phyloP scores from a whole-genome alignment of 2,888 invertebrate genomes.

The Coecobrya sp. region DNA sequence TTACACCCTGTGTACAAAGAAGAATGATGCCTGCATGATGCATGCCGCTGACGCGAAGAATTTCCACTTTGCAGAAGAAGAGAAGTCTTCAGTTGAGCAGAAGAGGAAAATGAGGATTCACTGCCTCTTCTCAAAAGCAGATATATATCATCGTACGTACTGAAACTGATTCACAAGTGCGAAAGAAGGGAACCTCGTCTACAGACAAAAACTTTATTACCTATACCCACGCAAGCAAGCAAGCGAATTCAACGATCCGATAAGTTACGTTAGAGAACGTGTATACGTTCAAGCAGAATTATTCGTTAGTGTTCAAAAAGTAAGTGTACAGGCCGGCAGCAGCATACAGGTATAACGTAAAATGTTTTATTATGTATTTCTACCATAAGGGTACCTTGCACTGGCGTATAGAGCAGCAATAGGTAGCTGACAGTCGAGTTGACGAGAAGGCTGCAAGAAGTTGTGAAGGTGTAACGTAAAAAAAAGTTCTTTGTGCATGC shows the following conservation, averaged over 20 bases:
- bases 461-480: constrained; percentile 45
- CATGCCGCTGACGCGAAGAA: constrained; percentile 63
- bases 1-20: constrained; percentile 82
- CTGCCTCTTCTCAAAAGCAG: constrained; percentile 46
- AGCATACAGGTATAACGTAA: constrained; percentile 20
- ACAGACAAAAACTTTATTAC: constrained; percentile 21
- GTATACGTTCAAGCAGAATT: background rate
- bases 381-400: constrained; percentile 52
- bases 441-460: constrained; percentile 57
- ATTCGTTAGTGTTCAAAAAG: constrained; percentile 7
- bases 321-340: background rate
- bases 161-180: constrained; percentile 43
- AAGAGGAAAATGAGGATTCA: constrained; percentile 69
- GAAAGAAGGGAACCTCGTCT: constrained; percentile 29
- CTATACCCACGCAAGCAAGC: constrained; percentile 43
- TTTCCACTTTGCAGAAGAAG: constrained; percentile 51
- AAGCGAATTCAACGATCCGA: constrained; percentile 54
- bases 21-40: constrained; percentile 67
- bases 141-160: constrained; percentile 27
- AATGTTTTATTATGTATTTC: background rate
- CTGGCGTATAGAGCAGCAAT: constrained; percentile 35
- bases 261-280: constrained; percentile 37
- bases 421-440: constrained; percentile 65
- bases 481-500: constrained; percentile 46
- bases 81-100: constrained; percentile 18